Base-by-base conservation (phyloP, 2,113 vertebrate genomes). In the Pelecanoides urinatrix region DNA sequence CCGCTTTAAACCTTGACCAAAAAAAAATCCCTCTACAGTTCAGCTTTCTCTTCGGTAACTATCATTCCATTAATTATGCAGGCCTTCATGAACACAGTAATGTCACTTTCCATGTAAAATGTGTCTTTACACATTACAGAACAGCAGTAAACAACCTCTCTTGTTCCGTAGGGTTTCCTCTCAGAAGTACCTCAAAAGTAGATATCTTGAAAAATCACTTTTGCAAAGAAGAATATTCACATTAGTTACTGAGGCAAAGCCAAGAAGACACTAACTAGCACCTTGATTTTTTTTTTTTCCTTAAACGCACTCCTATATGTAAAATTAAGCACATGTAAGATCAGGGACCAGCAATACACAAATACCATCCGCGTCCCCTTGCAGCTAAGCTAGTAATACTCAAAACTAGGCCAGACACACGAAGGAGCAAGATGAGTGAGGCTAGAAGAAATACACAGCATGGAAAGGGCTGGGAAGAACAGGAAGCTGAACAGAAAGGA, bases 1-100 rank as follows among this genome's bases (percentile, higher is more conserved):
- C 90, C 0, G 25, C 72, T 95, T 97, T 94, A 92, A 93, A 92
- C 91, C 88, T 95, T 45, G 40, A 70, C 92, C 68, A 96, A 97
- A 97, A 97, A 97, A 97, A 97, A 97, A 96, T 95, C 96, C 97
- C 96, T 93, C 96, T 97, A 97, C 94, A 90, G 55, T 92, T 97
- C 91, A 90, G 91, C 84, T 91, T 91, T 97, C 91, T 94, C 58
- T 89, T 85, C 55, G 15, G 15, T 65, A 86, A 85, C 34, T 58
- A 61, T 79, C 86, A 82, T 66, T 91, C 67, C 44, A 50, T 78
- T 81, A 97, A 89, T 85, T 87, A 96, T 87, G 73, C 73, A 92
- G 88, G 92, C 91, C 74, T 90, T 94, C 94, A 92, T 66, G 81
- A 92, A 94, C 86, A 95, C 71, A 85, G 66, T 63, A 56, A 97